Conservation (phyloP, 2,888 invertebrate genomes). For the Amphipyra berbera region DNA sequence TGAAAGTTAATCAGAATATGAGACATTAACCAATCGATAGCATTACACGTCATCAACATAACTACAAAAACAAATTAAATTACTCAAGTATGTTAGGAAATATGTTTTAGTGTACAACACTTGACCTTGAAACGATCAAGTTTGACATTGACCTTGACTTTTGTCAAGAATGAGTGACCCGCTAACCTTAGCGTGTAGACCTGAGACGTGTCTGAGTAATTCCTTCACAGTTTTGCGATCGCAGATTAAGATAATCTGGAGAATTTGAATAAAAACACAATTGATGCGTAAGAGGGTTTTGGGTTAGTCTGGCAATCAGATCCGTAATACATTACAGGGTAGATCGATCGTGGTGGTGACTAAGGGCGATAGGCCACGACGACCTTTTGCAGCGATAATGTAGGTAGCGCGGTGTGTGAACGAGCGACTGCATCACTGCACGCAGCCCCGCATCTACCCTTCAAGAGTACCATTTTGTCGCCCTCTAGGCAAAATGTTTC, state of each 20-base stretch:
- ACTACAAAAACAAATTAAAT: neutral
- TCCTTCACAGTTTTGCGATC: constrained; percentile 18
- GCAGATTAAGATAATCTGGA: constrained; percentile 10
- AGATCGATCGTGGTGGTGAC: neutral
- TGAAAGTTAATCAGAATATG: too few species aligned
- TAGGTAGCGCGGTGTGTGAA: too few species aligned
- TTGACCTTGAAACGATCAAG: constrained; percentile 34
- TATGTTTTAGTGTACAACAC: constrained; percentile 23
- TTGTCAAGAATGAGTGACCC: constrained; percentile 32
- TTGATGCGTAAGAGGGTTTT: constrained; percentile 27
- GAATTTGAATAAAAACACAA: constrained; percentile 34
- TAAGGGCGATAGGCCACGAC: too few species aligned
- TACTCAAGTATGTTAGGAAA: constrained; percentile 7
- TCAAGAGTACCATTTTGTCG: too few species aligned
- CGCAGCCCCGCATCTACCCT: too few species aligned
- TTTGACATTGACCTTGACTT: constrained; percentile 40
- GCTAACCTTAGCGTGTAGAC: constrained; percentile 48
- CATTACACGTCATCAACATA: too few species aligned
- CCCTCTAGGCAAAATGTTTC: too few species aligned
- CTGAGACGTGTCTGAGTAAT: constrained; percentile 36
- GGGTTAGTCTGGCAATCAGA: constrained; percentile 9
- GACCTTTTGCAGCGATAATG: too few species aligned
- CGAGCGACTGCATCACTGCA: too few species aligned
- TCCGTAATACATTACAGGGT: neutral
- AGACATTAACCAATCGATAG: too few species aligned